Base-by-base conservation (phyloP, 2,888 invertebrate genomes). In the Parascotia fuliginaria region DNA sequence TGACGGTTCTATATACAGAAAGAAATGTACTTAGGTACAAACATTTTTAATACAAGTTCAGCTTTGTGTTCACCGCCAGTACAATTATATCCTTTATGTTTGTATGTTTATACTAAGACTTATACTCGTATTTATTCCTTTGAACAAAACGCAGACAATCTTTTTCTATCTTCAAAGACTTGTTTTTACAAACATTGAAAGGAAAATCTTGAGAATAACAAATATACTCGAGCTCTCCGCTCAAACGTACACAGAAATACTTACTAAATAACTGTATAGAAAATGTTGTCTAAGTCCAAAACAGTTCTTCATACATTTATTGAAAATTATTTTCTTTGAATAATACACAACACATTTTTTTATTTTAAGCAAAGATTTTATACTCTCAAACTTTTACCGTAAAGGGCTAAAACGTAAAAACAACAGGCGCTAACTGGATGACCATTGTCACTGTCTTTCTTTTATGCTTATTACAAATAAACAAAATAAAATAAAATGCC, bases 101-200 rank as follows among this genome's bases (percentile, higher is more conserved):
- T 53, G 54, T 55, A 31, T 57, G 24, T 44, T 27, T 68, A 64
- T 55, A 24, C 49, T 53, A 45, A 53, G 55, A 46, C 49, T 58
- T 58, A n/a, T n/a, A n/a, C n/a, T n/a, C n/a, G 59, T 68, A 67
- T 71, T 73, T 76, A 77, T 73, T 74, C 67, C 75, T 80, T 80
- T 77, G 80, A 72, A 74, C 67, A 69, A 65, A 73, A 75, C 61
- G 56, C 70, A 79, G 73, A 76, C 75, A 77, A 72, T 74, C 64
- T 75, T 79, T 75, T 76, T 76, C 70, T 71, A 65, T 74, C 69
- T 77, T 80, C 78, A 77, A 80, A 79, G 79, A 78, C 65, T 69
- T 69, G 67, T 77, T 79, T 79, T 73, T 70, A 67, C 74, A 79
- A 81, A 76, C 69, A 76, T 60, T 66, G 58, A 55, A 65, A 60